Base-by-base conservation (phyloP, 92 coral and sea anemone species). In the Palythoa grandiflora region DNA sequence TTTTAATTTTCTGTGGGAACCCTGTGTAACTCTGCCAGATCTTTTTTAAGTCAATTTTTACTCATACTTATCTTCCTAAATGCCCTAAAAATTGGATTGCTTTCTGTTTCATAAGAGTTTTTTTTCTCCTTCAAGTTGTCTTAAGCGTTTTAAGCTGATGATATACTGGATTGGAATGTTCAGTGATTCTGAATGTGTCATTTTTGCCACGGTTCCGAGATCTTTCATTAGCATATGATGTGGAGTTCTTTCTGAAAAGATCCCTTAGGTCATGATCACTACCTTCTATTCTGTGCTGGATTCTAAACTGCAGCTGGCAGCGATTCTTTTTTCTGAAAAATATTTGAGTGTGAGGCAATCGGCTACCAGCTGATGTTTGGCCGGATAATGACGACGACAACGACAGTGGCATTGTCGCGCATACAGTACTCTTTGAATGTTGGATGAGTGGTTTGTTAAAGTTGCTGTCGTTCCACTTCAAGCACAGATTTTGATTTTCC, bases 221-320 rank as follows among this genome's bases (percentile, higher is more conserved):
- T 71, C 50, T 71, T 71, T 71, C 50, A 71, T 71, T 1, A 1
- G 48, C 76, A 71, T 71, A 71, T 71, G 76, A 71, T 71, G 76
- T 50, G 76, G 76, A 9, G 76, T 71, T 71, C 48, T 37, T 71
- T 71, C 36, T 71, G 36, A 71, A 71, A 71, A 71, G 76, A 71
- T 71, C 76, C 76, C 76, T 71, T 10, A 37, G 76, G 76, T 71
- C 76, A 71, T 37, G 76, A 36, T 71, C 76, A 71, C 47, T 71
- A 9, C 19, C 50, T 36, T 36, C 50, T 71, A 0, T 71, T 63
- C 70, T 63, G 36, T 71, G 76, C 76, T 36, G 76, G 76, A 51
- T 71, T 71, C 76, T 71, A 6, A 71, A 71, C 76, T 71, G 76
- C 76, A 37, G 76, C 76, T 71, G 76, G 76, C 76, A 71, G 76